phyloP scores from a whole-genome alignment of 2,797 vertebrate species.

The Lagothrix lagotricha region DNA sequence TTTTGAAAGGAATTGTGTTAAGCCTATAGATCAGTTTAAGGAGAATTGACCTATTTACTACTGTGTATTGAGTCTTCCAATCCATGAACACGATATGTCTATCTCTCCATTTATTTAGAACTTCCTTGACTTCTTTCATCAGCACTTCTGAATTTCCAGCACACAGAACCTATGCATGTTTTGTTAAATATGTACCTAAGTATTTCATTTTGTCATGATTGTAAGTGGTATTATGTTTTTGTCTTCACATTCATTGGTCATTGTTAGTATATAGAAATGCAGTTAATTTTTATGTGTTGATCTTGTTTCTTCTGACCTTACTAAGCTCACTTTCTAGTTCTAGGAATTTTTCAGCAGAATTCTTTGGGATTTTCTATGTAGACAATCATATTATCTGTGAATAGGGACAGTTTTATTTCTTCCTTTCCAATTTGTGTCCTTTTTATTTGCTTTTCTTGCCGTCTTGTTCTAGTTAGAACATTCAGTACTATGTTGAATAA shows the following conservation, averaged over 20 bases:
- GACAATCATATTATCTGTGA: not conserved
- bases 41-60: not conserved
- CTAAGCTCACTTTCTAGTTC: constrained; percentile 26
- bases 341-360: not conserved
- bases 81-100: not conserved
- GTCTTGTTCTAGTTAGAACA: not conserved
- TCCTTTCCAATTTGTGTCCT: not conserved
- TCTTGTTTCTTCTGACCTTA: not conserved
- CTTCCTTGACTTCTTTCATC: constrained; percentile 43
- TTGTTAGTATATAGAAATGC: constrained; percentile 30
- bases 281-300: constrained; percentile 21
- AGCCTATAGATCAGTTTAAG: not conserved
- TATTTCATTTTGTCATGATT: constrained; percentile 30
- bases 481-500: not conserved
- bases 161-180: not conserved
- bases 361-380: constrained; percentile 19
- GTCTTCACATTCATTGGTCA: constrained; percentile 11
- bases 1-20: constrained; percentile 35
- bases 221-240: constrained; percentile 11
- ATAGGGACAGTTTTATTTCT: not conserved
- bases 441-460: constrained; percentile 35
- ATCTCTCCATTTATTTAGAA: constrained; percentile 37
- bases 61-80: constrained; percentile 3
- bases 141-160: constrained; percentile 32
- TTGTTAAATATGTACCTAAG: not conserved